Conservation (phyloP, 2,888 invertebrate species). For the Oxyteleia sp. region DNA sequence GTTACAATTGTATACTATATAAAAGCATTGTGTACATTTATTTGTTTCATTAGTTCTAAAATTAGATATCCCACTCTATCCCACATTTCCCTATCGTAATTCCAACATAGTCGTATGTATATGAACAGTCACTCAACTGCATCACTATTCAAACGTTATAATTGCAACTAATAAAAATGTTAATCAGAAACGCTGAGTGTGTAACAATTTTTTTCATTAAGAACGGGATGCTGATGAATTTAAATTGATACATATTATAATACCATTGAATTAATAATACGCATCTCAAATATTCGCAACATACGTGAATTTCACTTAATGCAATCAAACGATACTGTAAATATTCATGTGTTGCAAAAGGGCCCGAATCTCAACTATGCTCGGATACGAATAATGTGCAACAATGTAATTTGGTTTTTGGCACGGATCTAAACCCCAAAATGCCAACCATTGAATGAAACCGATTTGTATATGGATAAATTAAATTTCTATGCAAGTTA, state of each 20-base stretch:
- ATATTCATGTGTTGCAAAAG: conserved; percentile 18
- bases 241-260: conserved; percentile 19
- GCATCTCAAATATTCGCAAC: conserved; percentile 5
- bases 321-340: conserved; percentile 29
- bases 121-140: too few relatives aligned
- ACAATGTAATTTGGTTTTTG: conserved; percentile 7
- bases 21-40: too few relatives aligned
- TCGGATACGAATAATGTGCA: background rate
- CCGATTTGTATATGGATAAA: background rate
- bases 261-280: conserved; percentile 17
- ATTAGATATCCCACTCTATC: too few relatives aligned
- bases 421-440: background rate
- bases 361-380: conserved; percentile 7
- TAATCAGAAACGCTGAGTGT: background rate
- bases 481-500: too few relatives aligned
- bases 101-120: too few relatives aligned
- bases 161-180: conserved; percentile 1
- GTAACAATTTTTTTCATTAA: background rate
- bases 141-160: too few relatives aligned
- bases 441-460: background rate
- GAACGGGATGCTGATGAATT: conserved; percentile 5
- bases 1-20: too few relatives aligned
- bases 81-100: too few relatives aligned
- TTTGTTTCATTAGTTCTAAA: too few relatives aligned
- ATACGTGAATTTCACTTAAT: conserved; percentile 17